Evolutionary conservation across 2,113 vertebrate genomes (phyloP).

Genomic region (Rattus norvegicus): DNA sequence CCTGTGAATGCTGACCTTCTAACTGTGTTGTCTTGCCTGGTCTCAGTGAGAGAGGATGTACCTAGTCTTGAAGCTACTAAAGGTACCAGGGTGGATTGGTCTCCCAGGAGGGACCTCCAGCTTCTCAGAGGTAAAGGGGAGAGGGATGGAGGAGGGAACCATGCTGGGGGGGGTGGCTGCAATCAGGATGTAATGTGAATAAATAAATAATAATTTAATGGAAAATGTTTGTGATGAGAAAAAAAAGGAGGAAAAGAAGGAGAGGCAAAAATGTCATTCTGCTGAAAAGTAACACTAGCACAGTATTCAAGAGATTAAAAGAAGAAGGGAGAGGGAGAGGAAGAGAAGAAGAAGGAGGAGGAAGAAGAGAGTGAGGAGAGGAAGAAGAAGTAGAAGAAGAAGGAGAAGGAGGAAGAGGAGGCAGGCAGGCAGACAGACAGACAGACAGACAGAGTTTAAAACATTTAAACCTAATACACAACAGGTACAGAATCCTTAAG

Average conservation of each 20-base stretch:
- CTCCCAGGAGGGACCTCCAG: no score
- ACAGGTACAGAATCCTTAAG: not conserved
- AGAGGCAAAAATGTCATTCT: not conserved
- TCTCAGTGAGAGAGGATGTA: no score
- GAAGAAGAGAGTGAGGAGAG: not conserved
- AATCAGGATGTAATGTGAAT: no score
- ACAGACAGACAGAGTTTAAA: not conserved
- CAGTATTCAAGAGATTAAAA: not conserved
- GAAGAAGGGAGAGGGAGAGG: not conserved
- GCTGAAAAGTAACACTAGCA: not conserved
- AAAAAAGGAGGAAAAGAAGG: not conserved
- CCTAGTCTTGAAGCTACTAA: no score
- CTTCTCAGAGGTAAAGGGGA: no score
- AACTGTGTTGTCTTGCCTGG: no score
- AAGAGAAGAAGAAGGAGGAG: not conserved
- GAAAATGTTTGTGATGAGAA: not conserved
- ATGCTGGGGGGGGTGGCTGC: no score
- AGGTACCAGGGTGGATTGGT: no score
- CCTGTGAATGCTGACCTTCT: no score
- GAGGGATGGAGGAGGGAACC: no score
- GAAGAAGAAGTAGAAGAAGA: no score
- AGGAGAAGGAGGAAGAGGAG: not conserved
- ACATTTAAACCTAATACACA: constrained; percentile 5
- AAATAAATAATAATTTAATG: not conserved
- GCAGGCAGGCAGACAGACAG: not conserved